Conservation (phyloP, 2,888 invertebrate genomes). For the Stramonita haemastoma region DNA sequence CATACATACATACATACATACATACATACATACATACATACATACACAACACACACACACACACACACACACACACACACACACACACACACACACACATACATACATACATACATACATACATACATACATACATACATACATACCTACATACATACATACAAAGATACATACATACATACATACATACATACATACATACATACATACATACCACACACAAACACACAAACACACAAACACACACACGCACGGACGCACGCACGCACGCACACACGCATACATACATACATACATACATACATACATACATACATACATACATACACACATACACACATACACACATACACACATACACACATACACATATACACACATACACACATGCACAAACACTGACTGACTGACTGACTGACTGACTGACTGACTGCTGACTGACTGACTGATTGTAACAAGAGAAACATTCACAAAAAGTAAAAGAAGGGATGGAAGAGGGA, state of each 20-base stretch:
- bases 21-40: background rate
- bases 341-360: too few species aligned
- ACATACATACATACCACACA: background rate
- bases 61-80: constrained; percentile 24
- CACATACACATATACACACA: background rate
- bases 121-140: background rate
- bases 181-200: constrained; percentile 7
- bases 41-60: too few species aligned
- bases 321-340: too few species aligned
- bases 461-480: too few species aligned
- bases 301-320: too few species aligned
- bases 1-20: background rate
- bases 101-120: constrained; percentile 14
- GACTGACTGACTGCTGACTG: background rate
- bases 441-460: too few species aligned
- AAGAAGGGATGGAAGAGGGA: too few species aligned
- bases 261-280: background rate
- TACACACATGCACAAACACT: background rate
- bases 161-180: background rate
- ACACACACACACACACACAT: constrained; percentile 25
- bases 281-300: too few species aligned
- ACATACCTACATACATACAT: background rate
- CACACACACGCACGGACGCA: background rate
- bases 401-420: background rate
- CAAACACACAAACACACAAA: background rate